A percentile compares a stretch with the other conserved stretches of the same genome.
phyloP scores from a whole-genome alignment of 92 coral and sea anemone genomes.

The Porites cylindrica region DNA sequence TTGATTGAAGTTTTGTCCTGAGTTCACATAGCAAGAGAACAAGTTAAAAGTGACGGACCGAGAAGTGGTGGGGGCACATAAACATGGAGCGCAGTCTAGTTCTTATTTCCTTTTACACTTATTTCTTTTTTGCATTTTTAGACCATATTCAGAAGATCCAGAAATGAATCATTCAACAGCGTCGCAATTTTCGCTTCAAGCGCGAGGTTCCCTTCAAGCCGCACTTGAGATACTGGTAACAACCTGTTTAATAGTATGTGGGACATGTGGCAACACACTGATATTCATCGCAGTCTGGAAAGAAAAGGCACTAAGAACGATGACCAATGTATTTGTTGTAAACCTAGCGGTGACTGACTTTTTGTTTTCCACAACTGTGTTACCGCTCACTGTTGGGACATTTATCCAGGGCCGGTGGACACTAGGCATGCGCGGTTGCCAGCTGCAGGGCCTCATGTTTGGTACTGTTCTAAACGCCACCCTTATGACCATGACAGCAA shows the following conservation, averaged over 20 bases:
- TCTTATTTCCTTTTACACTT: too few relatives aligned
- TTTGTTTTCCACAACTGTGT: slow-evolving; percentile 8
- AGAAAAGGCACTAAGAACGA: slow-evolving; percentile 34
- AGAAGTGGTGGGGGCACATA: too few relatives aligned
- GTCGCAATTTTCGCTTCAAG: slow-evolving; percentile 6
- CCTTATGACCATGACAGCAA: slow-evolving; percentile 38
- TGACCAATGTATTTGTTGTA: slow-evolving; percentile 33
- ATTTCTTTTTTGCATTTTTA: too few relatives aligned
- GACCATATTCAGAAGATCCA: neutral
- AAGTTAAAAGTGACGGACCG: too few relatives aligned
- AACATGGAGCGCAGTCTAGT: too few relatives aligned
- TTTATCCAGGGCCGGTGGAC: slow-evolving; percentile 14
- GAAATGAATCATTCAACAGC: slow-evolving; percentile 24
- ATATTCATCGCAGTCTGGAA: slow-evolving; percentile 41
- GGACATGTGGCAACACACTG: slow-evolving; percentile 8
- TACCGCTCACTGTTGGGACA: slow-evolving; percentile 27
- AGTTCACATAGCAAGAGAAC: too few relatives aligned
- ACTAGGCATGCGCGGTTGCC: slow-evolving; percentile 10
- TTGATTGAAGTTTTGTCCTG: too few relatives aligned
- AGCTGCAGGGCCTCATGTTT: slow-evolving; percentile 19
- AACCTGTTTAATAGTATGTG: slow-evolving; percentile 9
- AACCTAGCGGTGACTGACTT: slow-evolving; percentile 35
- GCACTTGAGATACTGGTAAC: slow-evolving; percentile 11
- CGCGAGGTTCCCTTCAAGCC: neutral
- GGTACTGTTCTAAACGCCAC: slow-evolving; percentile 21